These are phyloP conservation scores for Hippocampus barbouri DNA, from an alignment of 2,113 vertebrate species.

Conservation along the genomic window DNA sequence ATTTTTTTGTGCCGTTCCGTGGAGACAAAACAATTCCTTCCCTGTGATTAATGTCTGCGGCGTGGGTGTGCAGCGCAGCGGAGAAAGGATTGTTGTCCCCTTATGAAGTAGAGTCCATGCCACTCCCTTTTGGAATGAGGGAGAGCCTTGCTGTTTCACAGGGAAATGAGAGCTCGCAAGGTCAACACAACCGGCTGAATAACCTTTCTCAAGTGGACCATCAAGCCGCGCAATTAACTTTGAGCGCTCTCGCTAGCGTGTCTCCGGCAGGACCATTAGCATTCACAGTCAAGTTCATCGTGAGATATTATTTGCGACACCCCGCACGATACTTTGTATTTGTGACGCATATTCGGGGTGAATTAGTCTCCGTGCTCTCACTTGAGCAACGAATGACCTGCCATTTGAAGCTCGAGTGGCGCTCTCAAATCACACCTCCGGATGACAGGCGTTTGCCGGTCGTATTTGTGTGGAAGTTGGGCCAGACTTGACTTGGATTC, in stretches of 20 bases:
- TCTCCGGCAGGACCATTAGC: neutral
- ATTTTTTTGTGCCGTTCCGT: slow-evolving; percentile 45
- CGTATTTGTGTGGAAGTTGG: neutral
- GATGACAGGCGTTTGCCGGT: neutral
- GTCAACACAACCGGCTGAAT: neutral
- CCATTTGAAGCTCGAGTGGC: neutral
- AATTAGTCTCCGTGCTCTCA: slow-evolving; percentile 23
- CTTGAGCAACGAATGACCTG: neutral
- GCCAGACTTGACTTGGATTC: neutral
- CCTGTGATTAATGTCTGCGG: slow-evolving; percentile 52
- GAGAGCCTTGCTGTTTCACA: neutral
- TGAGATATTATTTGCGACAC: slow-evolving; percentile 1
- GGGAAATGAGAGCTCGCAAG: slow-evolving; percentile 1
- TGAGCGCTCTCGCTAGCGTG: neutral
- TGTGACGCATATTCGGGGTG: neutral
- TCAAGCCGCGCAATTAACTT: neutral
- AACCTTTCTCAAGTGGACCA: neutral
- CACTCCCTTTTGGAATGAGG: neutral
- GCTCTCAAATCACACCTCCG: neutral
- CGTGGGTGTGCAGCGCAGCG: slow-evolving; percentile 30
- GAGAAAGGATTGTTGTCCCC: slow-evolving; percentile 26
- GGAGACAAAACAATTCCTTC: slow-evolving; percentile 58
- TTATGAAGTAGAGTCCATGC: neutral
- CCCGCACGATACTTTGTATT: too few species aligned
- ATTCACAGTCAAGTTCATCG: neutral